These are phyloP conservation scores for Kradibia gibbosae DNA, from an alignment of 1,140 invertebrate species.

Conservation along the genomic window DNA sequence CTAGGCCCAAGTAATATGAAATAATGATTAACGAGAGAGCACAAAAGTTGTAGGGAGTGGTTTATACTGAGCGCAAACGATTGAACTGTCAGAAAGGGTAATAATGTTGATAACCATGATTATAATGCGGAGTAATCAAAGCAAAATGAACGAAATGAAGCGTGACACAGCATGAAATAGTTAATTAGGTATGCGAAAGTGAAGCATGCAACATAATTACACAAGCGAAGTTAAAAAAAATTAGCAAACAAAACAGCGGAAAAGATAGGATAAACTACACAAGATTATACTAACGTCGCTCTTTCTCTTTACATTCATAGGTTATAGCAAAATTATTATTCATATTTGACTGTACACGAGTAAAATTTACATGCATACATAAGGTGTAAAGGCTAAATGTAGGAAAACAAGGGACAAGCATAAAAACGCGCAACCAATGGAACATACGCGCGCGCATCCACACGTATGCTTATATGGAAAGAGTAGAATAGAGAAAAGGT, in stretches of 20 bases:
- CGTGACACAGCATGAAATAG: background rate
- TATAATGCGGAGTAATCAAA: constrained; percentile 16
- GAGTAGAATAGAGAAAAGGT: background rate
- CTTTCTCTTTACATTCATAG: constrained; percentile 68
- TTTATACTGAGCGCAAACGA: constrained; percentile 17
- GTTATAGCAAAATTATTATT: constrained; percentile 67
- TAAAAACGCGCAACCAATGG: background rate
- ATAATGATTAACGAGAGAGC: constrained; percentile 55
- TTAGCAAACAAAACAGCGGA: background rate
- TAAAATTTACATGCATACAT: constrained; percentile 9
- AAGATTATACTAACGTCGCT: constrained; percentile 55
- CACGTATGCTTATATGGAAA: constrained; percentile 60
- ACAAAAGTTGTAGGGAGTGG: constrained; percentile 45
- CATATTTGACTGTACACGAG: constrained; percentile 59
- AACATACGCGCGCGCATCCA: background rate
- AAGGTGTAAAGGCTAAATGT: background rate
- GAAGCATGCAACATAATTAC: background rate
- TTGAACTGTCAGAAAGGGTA: constrained; percentile 31
- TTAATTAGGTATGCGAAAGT: constrained; percentile 1
- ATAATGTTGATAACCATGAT: constrained; percentile 33
- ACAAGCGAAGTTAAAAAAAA: background rate
- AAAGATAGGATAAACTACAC: background rate
- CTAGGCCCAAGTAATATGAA: constrained; percentile 69
- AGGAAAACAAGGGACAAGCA: background rate
- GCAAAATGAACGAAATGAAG: background rate